Percentiles rank a stretch among this genome's conserved stretches.
Evolutionary conservation across 1,140 invertebrate genomes (phyloP).

Genomic region (Halyomorpha halys): DNA sequence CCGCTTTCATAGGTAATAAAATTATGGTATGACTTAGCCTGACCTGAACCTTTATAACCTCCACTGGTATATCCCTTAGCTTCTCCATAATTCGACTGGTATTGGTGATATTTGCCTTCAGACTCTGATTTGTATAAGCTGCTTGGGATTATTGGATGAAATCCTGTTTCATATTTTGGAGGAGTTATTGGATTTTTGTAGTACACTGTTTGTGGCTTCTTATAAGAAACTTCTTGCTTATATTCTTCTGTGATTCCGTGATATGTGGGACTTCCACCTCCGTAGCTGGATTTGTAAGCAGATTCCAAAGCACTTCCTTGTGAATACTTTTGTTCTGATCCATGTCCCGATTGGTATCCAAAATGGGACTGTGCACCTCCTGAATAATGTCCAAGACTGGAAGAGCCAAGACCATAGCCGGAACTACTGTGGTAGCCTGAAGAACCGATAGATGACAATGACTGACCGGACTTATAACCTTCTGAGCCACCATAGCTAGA

Average conservation of each 20-base stretch:
- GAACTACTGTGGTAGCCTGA: background rate
- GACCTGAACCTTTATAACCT: background rate
- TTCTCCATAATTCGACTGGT: background rate
- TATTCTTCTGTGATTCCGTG: too few relatives aligned
- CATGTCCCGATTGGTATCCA: background rate
- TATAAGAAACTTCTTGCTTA: too few relatives aligned
- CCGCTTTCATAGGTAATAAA: background rate
- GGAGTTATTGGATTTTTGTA: too few relatives aligned
- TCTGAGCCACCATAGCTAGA: background rate
- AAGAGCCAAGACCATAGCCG: too few relatives aligned
- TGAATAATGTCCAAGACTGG: background rate
- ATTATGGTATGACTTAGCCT: slow-evolving; percentile 9
- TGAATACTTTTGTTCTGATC: background rate
- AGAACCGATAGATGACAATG: too few relatives aligned
- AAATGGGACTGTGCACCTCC: background rate
- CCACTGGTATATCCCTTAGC: background rate
- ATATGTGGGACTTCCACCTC: background rate
- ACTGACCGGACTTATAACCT: background rate
- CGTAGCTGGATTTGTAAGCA: background rate
- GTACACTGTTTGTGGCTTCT: too few relatives aligned
- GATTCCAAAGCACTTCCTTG: background rate
- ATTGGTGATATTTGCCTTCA: background rate
- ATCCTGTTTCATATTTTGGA: too few relatives aligned
- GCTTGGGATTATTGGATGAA: too few relatives aligned
- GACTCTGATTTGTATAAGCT: background rate